Conservation (phyloP, 2,113 vertebrate species). For the Emydocephalus ijimae region DNA sequence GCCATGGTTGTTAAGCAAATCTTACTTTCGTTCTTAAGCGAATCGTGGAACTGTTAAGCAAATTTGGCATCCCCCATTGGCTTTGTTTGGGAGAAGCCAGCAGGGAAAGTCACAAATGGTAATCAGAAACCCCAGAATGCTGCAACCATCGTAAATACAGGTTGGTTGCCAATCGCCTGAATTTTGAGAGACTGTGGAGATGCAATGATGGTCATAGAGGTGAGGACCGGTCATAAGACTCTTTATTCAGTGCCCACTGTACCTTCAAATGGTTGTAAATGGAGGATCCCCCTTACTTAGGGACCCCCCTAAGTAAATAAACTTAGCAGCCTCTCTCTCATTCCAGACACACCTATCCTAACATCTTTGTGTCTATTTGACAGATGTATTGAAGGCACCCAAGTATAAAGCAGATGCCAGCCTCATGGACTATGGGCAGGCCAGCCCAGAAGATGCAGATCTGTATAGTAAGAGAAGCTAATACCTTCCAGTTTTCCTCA, state of each 20-base stretch:
- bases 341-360: not conserved
- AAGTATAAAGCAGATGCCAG: slow-evolving; percentile 74
- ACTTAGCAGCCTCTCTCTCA: not conserved
- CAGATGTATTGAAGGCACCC: slow-evolving; percentile 61
- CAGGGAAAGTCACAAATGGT: not conserved
- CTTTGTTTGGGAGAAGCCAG: not conserved
- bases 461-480: slow-evolving; percentile 89
- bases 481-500: slow-evolving; percentile 36
- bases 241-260: not conserved
- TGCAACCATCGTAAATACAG: not conserved
- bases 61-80: not conserved
- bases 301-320: not conserved
- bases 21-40: not conserved
- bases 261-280: not conserved
- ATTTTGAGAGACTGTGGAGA: not conserved
- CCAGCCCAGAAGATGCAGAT: slow-evolving; percentile 83
- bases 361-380: slow-evolving; percentile 45
- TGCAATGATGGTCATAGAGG: not conserved
- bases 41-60: not conserved
- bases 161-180: not conserved
- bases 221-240: not conserved
- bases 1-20: not conserved
- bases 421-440: slow-evolving; percentile 84
- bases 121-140: not conserved
- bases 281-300: not conserved